Conservation (phyloP, 2,113 vertebrate genomes). For the Rhinoptilus africanus region DNA sequence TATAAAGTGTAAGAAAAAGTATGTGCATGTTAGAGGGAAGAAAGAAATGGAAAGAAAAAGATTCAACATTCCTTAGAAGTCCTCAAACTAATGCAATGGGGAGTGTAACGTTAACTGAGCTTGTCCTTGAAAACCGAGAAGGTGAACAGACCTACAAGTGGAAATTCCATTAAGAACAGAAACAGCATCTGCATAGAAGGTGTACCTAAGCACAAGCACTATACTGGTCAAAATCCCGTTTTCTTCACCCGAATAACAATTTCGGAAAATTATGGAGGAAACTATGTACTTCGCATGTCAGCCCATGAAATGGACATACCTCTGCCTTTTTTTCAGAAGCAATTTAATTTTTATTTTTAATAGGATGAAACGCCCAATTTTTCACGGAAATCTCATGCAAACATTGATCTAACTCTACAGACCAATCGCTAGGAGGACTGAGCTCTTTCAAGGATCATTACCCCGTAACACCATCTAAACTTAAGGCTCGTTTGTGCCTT, state of each 20-base stretch:
- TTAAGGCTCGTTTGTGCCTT: neutral
- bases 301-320: neutral
- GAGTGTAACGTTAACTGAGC: neutral
- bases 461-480: neutral
- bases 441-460: neutral
- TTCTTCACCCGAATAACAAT: neutral
- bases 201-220: neutral
- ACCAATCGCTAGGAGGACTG: neutral
- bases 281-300: neutral
- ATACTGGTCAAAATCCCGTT: neutral
- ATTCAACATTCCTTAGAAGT: neutral
- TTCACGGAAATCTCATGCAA: neutral
- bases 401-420: neutral
- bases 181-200: neutral
- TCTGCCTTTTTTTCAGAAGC: neutral
- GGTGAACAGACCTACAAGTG: neutral
- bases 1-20: neutral
- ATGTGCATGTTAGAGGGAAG: fast-evolving
- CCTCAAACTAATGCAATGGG: neutral
- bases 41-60: neutral
- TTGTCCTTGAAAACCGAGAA: neutral
- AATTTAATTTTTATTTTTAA: neutral
- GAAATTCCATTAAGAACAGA: neutral
- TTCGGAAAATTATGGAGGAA: neutral
- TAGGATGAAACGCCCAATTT: neutral